Evolutionary conservation across 2,113 vertebrate genomes (phyloP).

Genomic region (Microcebus jonahi): DNA sequence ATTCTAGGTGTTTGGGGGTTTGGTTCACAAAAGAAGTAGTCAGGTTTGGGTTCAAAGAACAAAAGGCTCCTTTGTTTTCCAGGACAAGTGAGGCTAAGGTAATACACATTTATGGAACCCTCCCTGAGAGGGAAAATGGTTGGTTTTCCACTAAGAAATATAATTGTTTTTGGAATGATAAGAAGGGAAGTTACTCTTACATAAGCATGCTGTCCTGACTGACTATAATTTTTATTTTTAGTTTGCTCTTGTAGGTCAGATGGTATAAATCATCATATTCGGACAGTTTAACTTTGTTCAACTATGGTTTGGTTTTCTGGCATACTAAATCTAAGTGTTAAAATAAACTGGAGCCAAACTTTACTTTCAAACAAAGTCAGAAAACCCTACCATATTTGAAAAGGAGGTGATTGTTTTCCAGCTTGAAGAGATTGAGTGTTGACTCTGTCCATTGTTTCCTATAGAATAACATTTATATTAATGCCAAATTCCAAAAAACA

Average conservation of each 20-base stretch:
- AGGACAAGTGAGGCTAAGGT: conserved; percentile 52
- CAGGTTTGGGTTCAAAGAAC: conserved; percentile 38
- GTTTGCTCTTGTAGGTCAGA: conserved; percentile 76
- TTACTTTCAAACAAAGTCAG: conserved; percentile 65
- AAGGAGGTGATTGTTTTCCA: conserved; percentile 58
- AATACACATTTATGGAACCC: conserved; percentile 65
- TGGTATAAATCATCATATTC: conserved; percentile 75
- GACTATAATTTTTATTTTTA: conserved; percentile 70
- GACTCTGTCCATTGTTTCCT: conserved; percentile 60
- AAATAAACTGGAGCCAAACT: conserved; percentile 71
- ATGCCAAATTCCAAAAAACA: conserved; percentile 22
- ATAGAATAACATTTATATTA: conserved; percentile 58
- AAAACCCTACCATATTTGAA: conserved; percentile 62
- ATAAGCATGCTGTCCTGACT: conserved; percentile 67
- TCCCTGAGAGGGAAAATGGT: conserved; percentile 54
- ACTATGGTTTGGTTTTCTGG: conserved; percentile 64
- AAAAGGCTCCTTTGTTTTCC: conserved; percentile 76
- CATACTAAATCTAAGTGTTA: conserved; percentile 72
- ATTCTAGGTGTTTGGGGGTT: neutral
- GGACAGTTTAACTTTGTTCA: conserved; percentile 67
- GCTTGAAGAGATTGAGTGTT: conserved; percentile 67
- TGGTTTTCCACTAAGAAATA: conserved; percentile 76
- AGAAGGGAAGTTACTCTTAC: conserved; percentile 72
- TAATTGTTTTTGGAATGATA: conserved; percentile 79
- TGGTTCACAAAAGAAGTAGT: conserved; percentile 42